Evolutionary conservation across 2,113 vertebrate species (phyloP).

Genomic region (Mellivora capensis): DNA sequence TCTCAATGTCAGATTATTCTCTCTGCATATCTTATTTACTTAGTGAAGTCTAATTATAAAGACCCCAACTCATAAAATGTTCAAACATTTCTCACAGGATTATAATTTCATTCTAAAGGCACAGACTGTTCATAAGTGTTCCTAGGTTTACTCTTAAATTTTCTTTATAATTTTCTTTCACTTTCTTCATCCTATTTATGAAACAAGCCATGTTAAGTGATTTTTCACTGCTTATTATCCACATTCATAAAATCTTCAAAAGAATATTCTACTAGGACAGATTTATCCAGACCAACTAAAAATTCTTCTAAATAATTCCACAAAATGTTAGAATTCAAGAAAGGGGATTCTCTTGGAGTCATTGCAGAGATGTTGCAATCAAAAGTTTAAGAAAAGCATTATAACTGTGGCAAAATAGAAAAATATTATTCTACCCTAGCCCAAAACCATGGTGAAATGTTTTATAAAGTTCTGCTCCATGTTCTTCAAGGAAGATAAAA

Average conservation of each 20-base stretch:
- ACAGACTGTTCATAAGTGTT: neutral
- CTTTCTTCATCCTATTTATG: neutral
- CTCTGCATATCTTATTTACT: neutral
- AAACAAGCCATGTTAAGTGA: neutral
- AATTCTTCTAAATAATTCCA: slow-evolving; percentile 20
- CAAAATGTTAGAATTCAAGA: slow-evolving; percentile 5
- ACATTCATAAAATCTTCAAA: neutral
- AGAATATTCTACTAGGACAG: neutral
- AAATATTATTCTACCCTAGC: neutral
- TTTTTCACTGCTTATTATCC: neutral
- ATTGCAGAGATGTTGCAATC: neutral
- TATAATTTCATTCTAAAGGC: neutral
- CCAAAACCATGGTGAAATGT: neutral
- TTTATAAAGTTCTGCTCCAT: slow-evolving; percentile 23
- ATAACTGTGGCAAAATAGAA: slow-evolving; percentile 18
- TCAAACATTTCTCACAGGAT: neutral
- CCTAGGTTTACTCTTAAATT: neutral
- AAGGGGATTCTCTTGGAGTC: neutral
- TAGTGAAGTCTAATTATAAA: slow-evolving; percentile 8
- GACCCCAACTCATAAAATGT: neutral
- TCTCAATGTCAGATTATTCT: neutral
- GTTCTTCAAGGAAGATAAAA: slow-evolving; percentile 12
- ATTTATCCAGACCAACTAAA: slow-evolving; percentile 1
- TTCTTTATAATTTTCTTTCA: neutral
- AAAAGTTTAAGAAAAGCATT: slow-evolving; percentile 37